Conservation (phyloP, 2,888 invertebrate genomes). For the Archips xylosteana region DNA sequence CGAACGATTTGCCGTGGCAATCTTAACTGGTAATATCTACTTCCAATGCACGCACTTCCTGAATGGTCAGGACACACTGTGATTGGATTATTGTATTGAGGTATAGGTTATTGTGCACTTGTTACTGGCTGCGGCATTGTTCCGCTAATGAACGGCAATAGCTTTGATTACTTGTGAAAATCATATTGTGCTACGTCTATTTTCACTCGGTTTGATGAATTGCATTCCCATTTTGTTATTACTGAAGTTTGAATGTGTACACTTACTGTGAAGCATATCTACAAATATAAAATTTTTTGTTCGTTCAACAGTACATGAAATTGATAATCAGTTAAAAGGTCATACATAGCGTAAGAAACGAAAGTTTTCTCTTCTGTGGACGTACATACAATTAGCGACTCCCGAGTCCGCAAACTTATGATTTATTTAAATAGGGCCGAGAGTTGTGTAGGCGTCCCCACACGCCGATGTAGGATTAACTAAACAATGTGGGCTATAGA, state of each 20-base stretch:
- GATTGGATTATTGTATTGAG: constrained; percentile 21
- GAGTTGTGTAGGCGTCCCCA: too few relatives aligned
- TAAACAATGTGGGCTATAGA: too few relatives aligned
- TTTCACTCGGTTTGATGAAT: constrained; percentile 30
- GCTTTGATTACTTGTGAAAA: constrained; percentile 72
- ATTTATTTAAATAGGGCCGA: too few relatives aligned
- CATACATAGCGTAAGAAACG: too few relatives aligned
- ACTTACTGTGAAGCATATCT: background rate
- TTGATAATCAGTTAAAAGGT: too few relatives aligned
- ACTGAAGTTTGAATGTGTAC: background rate
- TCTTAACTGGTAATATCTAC: constrained; percentile 55
- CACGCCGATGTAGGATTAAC: too few relatives aligned
- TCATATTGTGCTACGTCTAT: constrained; percentile 49
- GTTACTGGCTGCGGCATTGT: constrained; percentile 67
- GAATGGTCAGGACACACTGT: constrained; percentile 29
- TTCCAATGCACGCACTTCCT: constrained; percentile 52
- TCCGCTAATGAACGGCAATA: constrained; percentile 64
- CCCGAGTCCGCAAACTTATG: too few relatives aligned
- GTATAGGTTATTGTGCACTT: constrained; percentile 54
- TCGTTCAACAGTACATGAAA: background rate
- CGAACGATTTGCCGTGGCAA: constrained; percentile 47
- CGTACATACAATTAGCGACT: too few relatives aligned
- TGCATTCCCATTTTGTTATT: background rate
- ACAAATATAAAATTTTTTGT: background rate
- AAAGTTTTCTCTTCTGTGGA: too few relatives aligned